Conservation (phyloP, 2,797 vertebrate species). For the Lindbergichthys nudifrons region DNA sequence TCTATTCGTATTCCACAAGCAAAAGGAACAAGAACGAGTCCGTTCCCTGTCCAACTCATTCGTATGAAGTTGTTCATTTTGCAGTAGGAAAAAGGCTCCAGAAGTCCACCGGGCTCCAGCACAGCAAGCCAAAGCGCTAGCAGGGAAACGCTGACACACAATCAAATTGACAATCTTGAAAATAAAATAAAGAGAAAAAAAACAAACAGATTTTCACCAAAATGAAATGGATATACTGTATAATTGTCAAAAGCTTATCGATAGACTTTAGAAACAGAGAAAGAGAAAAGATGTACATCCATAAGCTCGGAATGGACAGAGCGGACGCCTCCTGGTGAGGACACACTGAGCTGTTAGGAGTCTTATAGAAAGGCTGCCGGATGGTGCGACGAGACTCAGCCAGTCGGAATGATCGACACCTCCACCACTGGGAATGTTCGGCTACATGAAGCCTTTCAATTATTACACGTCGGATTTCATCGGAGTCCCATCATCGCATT, state of each 20-base stretch:
- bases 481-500: conserved; percentile 8
- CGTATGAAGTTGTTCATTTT: conserved; percentile 11
- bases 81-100: conserved; percentile 45
- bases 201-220: conserved; percentile 52
- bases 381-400: conserved; percentile 21
- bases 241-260: conserved; percentile 79
- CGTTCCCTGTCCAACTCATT: conserved; percentile 13
- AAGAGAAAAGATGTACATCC: conserved; percentile 68
- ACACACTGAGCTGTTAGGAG: conserved; percentile 27
- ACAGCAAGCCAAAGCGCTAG: conserved; percentile 66
- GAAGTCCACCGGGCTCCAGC: conserved; percentile 50
- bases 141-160: conserved; percentile 58
- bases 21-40: conserved; percentile 10
- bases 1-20: conserved; percentile 29
- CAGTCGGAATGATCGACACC: conserved; percentile 57
- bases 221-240: conserved; percentile 70
- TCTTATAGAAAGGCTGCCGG: conserved; percentile 8
- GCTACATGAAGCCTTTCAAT: conserved; percentile 37
- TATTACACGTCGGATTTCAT: conserved; percentile 9
- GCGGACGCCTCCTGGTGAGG: conserved; percentile 34
- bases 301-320: conserved; percentile 67
- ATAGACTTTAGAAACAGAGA: conserved; percentile 70
- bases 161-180: conserved; percentile 62
- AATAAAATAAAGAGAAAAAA: conserved; percentile 31
- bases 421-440: conserved; percentile 67